A percentile compares a stretch with the other conserved stretches of the same genome.
Evolutionary conservation across 2,797 vertebrate species (phyloP).

Genomic region (Falco columbarius): DNA sequence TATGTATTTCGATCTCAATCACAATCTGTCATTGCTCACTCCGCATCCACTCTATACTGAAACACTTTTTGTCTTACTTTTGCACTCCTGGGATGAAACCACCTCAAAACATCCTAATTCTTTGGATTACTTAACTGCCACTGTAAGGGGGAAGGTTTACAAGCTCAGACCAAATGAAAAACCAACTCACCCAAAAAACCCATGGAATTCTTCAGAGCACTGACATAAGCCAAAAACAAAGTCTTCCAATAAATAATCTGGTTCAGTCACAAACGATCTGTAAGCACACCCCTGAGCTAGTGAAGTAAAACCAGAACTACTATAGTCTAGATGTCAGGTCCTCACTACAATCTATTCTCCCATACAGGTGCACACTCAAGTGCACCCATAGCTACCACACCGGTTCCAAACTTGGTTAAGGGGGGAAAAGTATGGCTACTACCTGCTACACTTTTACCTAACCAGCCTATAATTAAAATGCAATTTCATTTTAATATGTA

Average conservation of each 20-base stretch:
- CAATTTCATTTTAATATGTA: not conserved
- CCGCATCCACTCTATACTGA: not conserved
- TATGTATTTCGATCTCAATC: not conserved
- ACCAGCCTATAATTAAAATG: not conserved
- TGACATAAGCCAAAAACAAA: accelerated
- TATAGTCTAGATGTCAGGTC: not conserved
- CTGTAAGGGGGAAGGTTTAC: not conserved
- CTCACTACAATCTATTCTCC: too few relatives aligned
- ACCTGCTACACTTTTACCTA: not conserved
- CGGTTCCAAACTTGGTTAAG: not conserved
- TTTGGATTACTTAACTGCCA: not conserved
- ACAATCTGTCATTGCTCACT: not conserved
- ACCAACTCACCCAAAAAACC: not conserved
- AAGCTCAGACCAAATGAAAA: not conserved
- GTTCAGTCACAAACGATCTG: not conserved
- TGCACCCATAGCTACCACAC: not conserved
- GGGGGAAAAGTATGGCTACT: not conserved
- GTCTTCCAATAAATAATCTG: not conserved
- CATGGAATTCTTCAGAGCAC: not conserved
- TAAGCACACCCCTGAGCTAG: not conserved
- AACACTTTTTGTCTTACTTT: not conserved
- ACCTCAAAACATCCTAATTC: not conserved
- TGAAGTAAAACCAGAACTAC: not conserved
- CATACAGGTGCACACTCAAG: not conserved
- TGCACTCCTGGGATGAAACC: not conserved